A percentile compares a stretch with the other conserved stretches of the same genome.
phyloP scores from a whole-genome alignment of 2,797 vertebrate genomes.

The Pipistrellus pygmaeus region DNA sequence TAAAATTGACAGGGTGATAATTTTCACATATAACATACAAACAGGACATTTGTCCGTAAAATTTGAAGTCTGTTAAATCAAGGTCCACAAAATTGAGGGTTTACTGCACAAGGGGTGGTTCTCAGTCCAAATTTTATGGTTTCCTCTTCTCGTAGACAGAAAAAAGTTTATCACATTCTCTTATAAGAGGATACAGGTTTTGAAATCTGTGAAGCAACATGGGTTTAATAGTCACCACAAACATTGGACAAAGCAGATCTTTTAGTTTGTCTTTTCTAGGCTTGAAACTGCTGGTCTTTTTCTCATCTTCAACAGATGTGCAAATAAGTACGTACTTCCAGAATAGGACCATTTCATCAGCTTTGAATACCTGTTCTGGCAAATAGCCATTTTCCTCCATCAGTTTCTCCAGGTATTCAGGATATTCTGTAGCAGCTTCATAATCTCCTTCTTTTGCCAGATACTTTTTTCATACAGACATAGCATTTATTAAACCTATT shows the following conservation, averaged over 20 bases:
- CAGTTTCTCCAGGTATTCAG: not conserved
- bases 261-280: conserved; percentile 28
- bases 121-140: not conserved
- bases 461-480: not conserved
- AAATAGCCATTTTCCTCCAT: not conserved
- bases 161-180: not conserved
- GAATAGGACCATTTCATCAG: not conserved
- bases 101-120: conserved; percentile 26
- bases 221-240: not conserved
- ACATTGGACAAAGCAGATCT: not conserved
- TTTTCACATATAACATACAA: not conserved
- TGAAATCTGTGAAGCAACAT: not conserved
- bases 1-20: not conserved
- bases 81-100: not conserved
- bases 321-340: not conserved
- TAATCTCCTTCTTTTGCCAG: not conserved
- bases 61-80: not conserved
- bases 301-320: not conserved
- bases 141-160: not conserved
- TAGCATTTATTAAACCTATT: not conserved
- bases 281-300: not conserved
- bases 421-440: not conserved
- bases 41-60: not conserved
- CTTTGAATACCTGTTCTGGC: not conserved
- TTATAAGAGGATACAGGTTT: conserved; percentile 17